A percentile compares a stretch with the other conserved stretches of the same genome.
These are phyloP conservation scores for Salvelinus fontinalis DNA, from an alignment of 2,113 vertebrate species.

Conservation along the genomic window DNA sequence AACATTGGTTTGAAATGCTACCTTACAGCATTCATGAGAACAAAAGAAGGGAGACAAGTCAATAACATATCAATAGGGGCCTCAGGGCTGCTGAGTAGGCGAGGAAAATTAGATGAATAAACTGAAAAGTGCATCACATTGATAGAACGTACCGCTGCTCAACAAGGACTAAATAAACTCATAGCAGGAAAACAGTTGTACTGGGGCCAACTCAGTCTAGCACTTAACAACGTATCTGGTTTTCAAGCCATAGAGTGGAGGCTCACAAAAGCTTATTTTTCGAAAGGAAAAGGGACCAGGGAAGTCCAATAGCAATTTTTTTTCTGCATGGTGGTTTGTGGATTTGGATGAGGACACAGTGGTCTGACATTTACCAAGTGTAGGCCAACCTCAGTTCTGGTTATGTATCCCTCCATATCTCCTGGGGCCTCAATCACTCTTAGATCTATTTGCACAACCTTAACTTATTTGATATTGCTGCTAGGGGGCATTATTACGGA, in stretches of 20 bases:
- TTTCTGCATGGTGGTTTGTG: slow-evolving; percentile 6
- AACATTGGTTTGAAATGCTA: background rate
- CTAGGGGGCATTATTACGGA: slow-evolving; percentile 50
- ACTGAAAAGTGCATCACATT: too few species aligned
- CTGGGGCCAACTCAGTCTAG: too few species aligned
- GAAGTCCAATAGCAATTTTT: background rate
- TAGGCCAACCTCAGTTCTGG: slow-evolving; percentile 28
- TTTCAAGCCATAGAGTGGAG: background rate
- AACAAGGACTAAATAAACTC: too few species aligned
- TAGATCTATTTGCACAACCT: slow-evolving; percentile 46
- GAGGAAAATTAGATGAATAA: too few species aligned
- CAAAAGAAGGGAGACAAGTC: background rate
- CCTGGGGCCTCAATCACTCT: slow-evolving; percentile 46
- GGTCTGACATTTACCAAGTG: slow-evolving; percentile 13
- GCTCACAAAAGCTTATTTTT: background rate
- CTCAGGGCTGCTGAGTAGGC: too few species aligned
- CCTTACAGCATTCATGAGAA: background rate
- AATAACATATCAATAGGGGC: too few species aligned
- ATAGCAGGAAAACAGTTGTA: too few species aligned
- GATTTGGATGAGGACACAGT: slow-evolving; percentile 23
- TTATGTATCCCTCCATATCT: slow-evolving; percentile 32
- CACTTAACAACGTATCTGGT: too few species aligned
- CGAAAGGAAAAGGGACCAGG: background rate
- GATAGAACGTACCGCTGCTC: too few species aligned
- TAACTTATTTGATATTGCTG: slow-evolving; percentile 49